A percentile compares a stretch with the other conserved stretches of the same genome.
phyloP scores from a whole-genome alignment of 2,113 vertebrate genomes.

The Periophthalmus modestus region DNA sequence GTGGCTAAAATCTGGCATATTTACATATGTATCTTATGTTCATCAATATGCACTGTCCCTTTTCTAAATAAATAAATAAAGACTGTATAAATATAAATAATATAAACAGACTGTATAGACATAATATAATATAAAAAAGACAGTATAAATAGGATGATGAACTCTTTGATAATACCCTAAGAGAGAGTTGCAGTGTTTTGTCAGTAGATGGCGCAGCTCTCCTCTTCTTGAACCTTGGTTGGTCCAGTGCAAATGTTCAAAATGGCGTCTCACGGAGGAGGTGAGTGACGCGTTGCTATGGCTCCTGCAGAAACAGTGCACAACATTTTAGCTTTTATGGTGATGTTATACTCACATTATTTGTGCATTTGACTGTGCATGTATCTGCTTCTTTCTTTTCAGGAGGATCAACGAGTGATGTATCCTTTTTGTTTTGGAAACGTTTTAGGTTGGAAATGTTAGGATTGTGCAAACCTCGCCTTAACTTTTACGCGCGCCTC shows the following conservation, averaged over 20 bases:
- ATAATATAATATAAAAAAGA: too few relatives aligned
- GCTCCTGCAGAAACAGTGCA: slow-evolving; percentile 25
- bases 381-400: background rate
- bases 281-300: slow-evolving; percentile 69
- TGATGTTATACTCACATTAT: background rate
- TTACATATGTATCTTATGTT: too few relatives aligned
- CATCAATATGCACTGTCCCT: too few relatives aligned
- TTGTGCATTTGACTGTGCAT: background rate
- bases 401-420: slow-evolving; percentile 40
- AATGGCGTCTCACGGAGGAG: slow-evolving; percentile 57
- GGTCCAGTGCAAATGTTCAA: slow-evolving; percentile 26
- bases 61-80: too few relatives aligned
- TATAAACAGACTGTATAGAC: too few relatives aligned
- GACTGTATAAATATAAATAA: too few relatives aligned
- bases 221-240: background rate
- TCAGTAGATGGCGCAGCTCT: slow-evolving; percentile 41
- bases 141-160: too few relatives aligned
- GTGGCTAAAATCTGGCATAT: too few relatives aligned
- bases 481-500: slow-evolving; percentile 38
- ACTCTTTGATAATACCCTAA: background rate
- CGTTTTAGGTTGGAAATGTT: background rate
- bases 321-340: background rate
- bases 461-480: slow-evolving; percentile 32
- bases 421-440: slow-evolving; percentile 47
- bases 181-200: background rate